Base-by-base conservation (phyloP, 1,140 invertebrate genomes). In the Nixonia krombeini region DNA sequence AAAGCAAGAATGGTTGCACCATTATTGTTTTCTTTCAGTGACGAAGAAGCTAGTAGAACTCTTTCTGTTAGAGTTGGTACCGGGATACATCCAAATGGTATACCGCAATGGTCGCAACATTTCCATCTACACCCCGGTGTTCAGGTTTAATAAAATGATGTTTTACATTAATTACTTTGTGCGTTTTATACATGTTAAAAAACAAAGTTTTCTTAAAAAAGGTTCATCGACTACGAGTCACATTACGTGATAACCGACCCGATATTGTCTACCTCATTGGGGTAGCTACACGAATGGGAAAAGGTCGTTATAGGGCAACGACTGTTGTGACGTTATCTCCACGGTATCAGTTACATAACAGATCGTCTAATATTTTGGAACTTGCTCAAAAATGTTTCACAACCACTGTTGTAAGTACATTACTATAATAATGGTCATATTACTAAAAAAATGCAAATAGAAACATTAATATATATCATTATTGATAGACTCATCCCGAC, bases 281-380 rank as follows among this genome's bases (percentile, higher is more conserved):
- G 29, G 93, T 99, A 38, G 91, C 95, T 62, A 91, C 96, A n/a
- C 87, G 93, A 44, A 88, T 90, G 26, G 97, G 96, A 0, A 89
- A 92, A 67, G 97, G 96, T 26, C 87, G 92, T 67, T 98, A 98
- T 84, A 86, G 92, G 28, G 90, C 93, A 70, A 98, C 97, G 1
- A 94, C 92, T 74, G 93, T 99, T 69, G 93, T 98, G 8, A 97
- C 94, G 6, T 88, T 99, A 57, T 93, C 95, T 2, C 96, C 97
- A 21, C 88, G 96, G 68, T 99, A 94, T 86, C 93, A 96, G 79
- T 86, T 99, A 31, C 94, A 98, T 77, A 99, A 99, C 84, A 90
- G 92, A 78, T 96, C 94, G 5, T 89, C 89, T 0, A 90, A 87
- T 72, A 90, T 90, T 33, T 85, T 99, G 51, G 91, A 96, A 72